Evolutionary conservation across 2,797 vertebrate genomes (phyloP).

Genomic region (Myiotriccus ornatus): DNA sequence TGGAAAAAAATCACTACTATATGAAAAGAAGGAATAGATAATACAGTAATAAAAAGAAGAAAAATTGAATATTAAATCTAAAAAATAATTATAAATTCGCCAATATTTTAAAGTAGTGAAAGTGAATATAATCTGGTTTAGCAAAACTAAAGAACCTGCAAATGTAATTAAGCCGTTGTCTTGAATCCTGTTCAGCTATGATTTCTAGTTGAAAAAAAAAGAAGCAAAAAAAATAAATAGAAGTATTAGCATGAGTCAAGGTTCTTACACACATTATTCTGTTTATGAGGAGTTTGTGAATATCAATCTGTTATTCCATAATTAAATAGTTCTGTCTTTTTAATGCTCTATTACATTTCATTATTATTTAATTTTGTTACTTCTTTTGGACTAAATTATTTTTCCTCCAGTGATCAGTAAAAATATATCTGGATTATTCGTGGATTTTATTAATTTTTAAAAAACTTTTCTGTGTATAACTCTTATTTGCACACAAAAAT

Average conservation of each 20-base stretch:
- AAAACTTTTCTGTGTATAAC: not conserved
- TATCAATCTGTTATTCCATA: constrained; percentile 27
- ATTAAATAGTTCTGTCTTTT: constrained; percentile 41
- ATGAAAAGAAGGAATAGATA: not conserved
- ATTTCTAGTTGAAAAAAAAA: not conserved
- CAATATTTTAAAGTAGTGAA: not conserved
- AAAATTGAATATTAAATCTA: not conserved
- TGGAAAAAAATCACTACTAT: not conserved
- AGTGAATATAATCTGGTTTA: not conserved
- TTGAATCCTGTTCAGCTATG: constrained; percentile 8
- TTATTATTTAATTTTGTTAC: constrained; percentile 45
- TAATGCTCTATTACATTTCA: constrained; percentile 29
- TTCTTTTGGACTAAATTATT: constrained; percentile 29
- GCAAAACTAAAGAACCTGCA: constrained; percentile 4
- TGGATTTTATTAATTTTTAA: not conserved
- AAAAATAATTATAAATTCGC: not conserved
- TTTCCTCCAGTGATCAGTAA: constrained; percentile 30
- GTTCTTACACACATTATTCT: constrained; percentile 12
- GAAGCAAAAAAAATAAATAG: not conserved
- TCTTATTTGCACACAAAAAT: not conserved
- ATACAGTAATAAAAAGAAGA: not conserved
- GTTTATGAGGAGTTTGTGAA: constrained; percentile 17
- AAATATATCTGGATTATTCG: constrained; percentile 10
- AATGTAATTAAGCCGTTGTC: not conserved
- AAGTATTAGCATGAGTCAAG: constrained; percentile 9